A percentile compares a stretch with the other conserved stretches of the same genome.
These are phyloP conservation scores for Vulpes vulpes DNA, from an alignment of 2,113 vertebrate genomes.

Conservation along the genomic window DNA sequence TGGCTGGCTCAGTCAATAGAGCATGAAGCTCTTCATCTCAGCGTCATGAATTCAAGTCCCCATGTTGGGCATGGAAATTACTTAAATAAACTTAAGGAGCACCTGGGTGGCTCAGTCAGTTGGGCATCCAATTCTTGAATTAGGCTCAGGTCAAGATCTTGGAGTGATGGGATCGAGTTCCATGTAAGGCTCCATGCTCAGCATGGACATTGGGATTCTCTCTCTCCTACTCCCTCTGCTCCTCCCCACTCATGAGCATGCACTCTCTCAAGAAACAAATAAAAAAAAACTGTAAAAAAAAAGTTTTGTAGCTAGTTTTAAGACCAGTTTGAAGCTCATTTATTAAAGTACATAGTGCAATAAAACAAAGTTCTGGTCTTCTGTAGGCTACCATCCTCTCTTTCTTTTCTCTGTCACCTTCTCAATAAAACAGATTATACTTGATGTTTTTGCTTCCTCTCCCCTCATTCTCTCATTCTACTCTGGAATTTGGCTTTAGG, in stretches of 20 bases:
- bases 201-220: too few species aligned
- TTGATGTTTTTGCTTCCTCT: background rate
- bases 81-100: background rate
- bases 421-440: background rate
- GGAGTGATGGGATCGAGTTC: too few species aligned
- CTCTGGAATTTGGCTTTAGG: background rate
- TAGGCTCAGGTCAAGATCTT: too few species aligned
- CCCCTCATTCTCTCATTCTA: background rate
- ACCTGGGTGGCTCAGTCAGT: too few species aligned
- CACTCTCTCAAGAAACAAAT: too few species aligned
- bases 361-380: background rate
- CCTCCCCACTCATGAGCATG: too few species aligned
- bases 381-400: accelerated
- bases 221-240: too few species aligned
- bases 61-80: background rate
- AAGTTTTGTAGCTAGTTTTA: background rate
- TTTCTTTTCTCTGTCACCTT: background rate
- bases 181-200: too few species aligned
- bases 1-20: background rate
- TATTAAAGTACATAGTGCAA: background rate
- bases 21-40: background rate
- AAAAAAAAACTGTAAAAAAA: background rate
- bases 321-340: background rate
- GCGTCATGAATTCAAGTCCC: background rate
- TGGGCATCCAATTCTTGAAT: too few species aligned